Conservation (phyloP, 2,797 vertebrate species). For the Centropyge bicolor region DNA sequence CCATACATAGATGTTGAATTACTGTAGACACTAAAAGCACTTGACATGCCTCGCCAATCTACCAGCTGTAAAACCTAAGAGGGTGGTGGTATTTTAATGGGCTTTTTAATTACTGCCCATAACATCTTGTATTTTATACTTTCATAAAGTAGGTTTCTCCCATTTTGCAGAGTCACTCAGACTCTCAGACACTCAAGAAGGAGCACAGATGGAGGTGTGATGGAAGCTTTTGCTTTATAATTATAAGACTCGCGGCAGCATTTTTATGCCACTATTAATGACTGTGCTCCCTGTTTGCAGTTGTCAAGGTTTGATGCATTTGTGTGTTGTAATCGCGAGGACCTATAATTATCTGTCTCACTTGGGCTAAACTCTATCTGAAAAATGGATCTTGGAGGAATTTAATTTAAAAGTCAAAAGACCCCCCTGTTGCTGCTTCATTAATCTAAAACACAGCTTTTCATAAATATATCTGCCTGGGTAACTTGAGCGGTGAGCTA, state of each 20-base stretch:
- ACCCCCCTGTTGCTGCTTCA: constrained; percentile 52
- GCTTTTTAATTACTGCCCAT: constrained; percentile 53
- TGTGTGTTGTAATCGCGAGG: constrained; percentile 67
- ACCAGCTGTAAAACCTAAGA: constrained; percentile 50
- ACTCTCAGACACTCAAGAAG: constrained; percentile 36
- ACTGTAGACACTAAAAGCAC: constrained; percentile 11
- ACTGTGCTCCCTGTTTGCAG: constrained; percentile 58
- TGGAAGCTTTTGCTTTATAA: constrained; percentile 60
- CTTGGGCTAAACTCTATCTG: constrained; percentile 56
- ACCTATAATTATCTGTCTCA: constrained; percentile 73
- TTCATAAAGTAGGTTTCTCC: constrained; percentile 53
- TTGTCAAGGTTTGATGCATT: constrained; percentile 66
- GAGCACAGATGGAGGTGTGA: constrained; percentile 62
- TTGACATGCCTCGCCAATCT: constrained; percentile 28
- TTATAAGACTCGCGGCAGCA: constrained; percentile 56
- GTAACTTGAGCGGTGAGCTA: constrained; percentile 63
- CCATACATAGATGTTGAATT: neutral
- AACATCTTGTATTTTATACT: constrained; percentile 60
- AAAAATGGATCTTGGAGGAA: constrained; percentile 72
- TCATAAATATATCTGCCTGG: constrained; percentile 66
- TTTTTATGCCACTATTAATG: constrained; percentile 70
- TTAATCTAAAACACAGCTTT: constrained; percentile 76
- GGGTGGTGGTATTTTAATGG: constrained; percentile 47
- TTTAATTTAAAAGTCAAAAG: constrained; percentile 79
- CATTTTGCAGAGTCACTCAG: constrained; percentile 50